A percentile compares a stretch with the other conserved stretches of the same genome.
Evolutionary conservation across 2,797 vertebrate genomes (phyloP).

Genomic region (Eulemur rubriventer): DNA sequence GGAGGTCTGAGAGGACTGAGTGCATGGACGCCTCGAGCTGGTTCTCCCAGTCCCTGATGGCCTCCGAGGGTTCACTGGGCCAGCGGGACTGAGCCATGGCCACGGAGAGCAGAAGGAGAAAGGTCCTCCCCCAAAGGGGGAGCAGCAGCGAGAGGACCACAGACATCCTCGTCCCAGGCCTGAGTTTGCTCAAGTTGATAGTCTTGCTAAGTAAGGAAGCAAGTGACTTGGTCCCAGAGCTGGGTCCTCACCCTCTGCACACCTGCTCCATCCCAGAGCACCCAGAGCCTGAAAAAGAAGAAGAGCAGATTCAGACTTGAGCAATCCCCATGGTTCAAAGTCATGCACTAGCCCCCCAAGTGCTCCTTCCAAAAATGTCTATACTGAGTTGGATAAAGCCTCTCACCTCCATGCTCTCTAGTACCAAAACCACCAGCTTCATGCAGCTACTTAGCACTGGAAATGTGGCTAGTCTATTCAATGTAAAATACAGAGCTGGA

Average conservation of each 20-base stretch:
- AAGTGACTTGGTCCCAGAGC: slow-evolving; percentile 38
- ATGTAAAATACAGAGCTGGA: neutral
- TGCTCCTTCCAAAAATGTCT: neutral
- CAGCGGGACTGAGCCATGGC: slow-evolving; percentile 84
- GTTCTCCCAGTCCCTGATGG: slow-evolving; percentile 88
- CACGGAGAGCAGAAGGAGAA: slow-evolving; percentile 88
- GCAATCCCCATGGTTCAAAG: neutral
- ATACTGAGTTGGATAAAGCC: neutral
- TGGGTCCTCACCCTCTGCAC: slow-evolving; percentile 78
- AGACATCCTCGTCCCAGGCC: slow-evolving; percentile 81
- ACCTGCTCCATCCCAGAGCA: slow-evolving; percentile 82
- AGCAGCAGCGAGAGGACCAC: slow-evolving; percentile 73
- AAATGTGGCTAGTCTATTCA: neutral
- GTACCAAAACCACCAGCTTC: neutral
- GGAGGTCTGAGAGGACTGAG: slow-evolving; percentile 90
- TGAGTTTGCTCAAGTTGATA: slow-evolving; percentile 30
- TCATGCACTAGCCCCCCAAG: neutral
- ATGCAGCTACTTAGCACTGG: neutral
- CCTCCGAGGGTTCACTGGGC: slow-evolving; percentile 87
- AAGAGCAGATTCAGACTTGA: slow-evolving; percentile 45
- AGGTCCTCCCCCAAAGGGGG: slow-evolving; percentile 89
- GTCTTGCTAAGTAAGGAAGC: slow-evolving; percentile 40
- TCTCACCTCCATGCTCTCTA: neutral
- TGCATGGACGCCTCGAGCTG: slow-evolving; percentile 97
- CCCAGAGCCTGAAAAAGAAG: slow-evolving; percentile 80